Percentiles rank a stretch among this genome's conserved stretches.
Conservation (phyloP, 2,797 vertebrate species). For the Phataginus tricuspis region DNA sequence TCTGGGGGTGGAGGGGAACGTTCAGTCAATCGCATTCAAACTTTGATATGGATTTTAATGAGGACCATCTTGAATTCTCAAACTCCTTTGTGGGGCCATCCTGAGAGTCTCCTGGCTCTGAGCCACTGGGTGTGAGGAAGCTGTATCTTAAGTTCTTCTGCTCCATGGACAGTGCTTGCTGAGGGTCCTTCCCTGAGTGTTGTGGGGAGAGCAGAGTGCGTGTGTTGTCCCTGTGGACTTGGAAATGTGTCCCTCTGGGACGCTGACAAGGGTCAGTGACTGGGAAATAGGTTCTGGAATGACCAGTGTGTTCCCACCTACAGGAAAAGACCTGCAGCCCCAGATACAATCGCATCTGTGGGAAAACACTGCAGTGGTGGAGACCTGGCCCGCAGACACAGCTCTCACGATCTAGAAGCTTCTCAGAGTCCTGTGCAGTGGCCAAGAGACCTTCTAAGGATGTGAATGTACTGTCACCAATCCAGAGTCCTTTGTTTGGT, state of each 20-base stretch:
- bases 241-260: not conserved
- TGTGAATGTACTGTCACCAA: not conserved
- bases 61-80: rapidly evolving
- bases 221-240: too few species aligned
- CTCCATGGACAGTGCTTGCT: rapidly evolving
- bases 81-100: rapidly evolving
- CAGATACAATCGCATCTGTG: rapidly evolving
- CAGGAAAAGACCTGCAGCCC: not conserved
- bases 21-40: not conserved
- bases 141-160: not conserved
- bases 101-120: rapidly evolving
- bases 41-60: not conserved
- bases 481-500: not conserved
- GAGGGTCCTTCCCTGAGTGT: rapidly evolving
- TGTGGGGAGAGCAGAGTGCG: not conserved
- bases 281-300: rapidly evolving
- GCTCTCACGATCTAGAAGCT: not conserved
- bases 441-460: not conserved
- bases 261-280: rapidly evolving
- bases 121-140: not conserved
- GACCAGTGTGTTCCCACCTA: rapidly evolving
- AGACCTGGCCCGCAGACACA: rapidly evolving
- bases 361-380: not conserved
- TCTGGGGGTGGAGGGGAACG: too few species aligned
- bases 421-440: not conserved